Conservation (phyloP, 2,888 invertebrate genomes). For the Galeruca laticollis region DNA sequence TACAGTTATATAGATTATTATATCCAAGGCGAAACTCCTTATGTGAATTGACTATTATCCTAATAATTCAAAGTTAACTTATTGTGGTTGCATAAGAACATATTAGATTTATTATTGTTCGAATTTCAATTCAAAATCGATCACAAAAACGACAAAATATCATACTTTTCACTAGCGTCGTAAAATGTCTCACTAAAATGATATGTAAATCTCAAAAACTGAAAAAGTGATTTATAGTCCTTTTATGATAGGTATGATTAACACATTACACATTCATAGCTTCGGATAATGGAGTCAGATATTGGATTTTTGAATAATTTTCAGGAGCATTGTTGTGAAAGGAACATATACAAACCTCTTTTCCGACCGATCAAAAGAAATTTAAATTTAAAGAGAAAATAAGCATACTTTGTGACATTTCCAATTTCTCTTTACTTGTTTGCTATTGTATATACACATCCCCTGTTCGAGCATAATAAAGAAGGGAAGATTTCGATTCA, state of each 20-base stretch:
- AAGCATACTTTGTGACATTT: slow-evolving; percentile 35
- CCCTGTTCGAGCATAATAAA: slow-evolving; percentile 22
- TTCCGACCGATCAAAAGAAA: slow-evolving; percentile 33
- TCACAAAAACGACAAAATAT: neutral
- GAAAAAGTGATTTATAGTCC: slow-evolving; percentile 56
- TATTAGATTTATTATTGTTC: too few species aligned
- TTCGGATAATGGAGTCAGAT: slow-evolving; percentile 33
- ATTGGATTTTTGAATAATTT: slow-evolving; percentile 39
- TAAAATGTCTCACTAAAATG: neutral
- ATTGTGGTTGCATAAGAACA: too few species aligned
- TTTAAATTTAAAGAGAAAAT: slow-evolving; percentile 37
- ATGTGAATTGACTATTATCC: too few species aligned
- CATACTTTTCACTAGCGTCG: too few species aligned
- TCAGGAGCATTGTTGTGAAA: slow-evolving; percentile 24
- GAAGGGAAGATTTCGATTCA: slow-evolving; percentile 28
- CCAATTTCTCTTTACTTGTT: slow-evolving; percentile 34
- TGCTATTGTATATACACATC: slow-evolving; percentile 19
- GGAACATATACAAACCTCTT: slow-evolving; percentile 27
- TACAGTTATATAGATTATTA: too few species aligned
- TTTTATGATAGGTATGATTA: slow-evolving; percentile 57
- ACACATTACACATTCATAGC: slow-evolving; percentile 59
- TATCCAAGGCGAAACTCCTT: too few species aligned
- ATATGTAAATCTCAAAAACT: slow-evolving; percentile 52
- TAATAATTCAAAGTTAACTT: too few species aligned
- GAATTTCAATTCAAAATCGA: too few species aligned